Evolutionary conservation across 1,140 invertebrate genomes (phyloP).

Genomic region (Trissolcus basalis): DNA sequence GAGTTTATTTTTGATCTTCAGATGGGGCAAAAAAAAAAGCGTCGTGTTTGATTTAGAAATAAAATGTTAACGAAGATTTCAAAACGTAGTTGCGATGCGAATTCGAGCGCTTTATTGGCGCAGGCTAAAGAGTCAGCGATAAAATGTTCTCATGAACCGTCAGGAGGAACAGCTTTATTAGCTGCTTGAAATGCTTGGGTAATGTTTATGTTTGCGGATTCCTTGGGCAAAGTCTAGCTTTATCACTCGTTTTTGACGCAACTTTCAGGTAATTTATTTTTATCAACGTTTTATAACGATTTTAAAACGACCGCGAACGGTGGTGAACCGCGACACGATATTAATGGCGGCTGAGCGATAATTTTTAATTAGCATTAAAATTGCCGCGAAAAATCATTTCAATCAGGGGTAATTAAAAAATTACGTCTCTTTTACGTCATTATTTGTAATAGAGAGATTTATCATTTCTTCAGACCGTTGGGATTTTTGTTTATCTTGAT

Average conservation of each 20-base stretch:
- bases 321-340: not conserved
- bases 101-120: slow-evolving; percentile 11
- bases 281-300: not conserved
- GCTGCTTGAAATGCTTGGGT: not conserved
- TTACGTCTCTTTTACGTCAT: too few species aligned
- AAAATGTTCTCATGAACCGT: slow-evolving; percentile 8
- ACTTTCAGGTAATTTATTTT: not conserved
- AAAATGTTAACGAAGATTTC: not conserved
- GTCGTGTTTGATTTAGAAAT: too few species aligned
- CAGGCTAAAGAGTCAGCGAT: slow-evolving; percentile 11
- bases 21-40: too few species aligned
- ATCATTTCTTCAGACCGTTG: too few species aligned
- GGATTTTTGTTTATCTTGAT: too few species aligned
- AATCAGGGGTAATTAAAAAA: too few species aligned
- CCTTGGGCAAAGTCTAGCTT: not conserved
- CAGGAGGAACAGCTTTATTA: slow-evolving; percentile 6
- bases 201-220: not conserved
- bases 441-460: too few species aligned
- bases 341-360: not conserved
- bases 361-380: not conserved
- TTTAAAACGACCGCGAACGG: not conserved
- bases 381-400: too few species aligned
- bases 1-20: too few species aligned
- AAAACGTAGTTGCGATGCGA: slow-evolving; percentile 5
- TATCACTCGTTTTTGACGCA: not conserved